Conservation (phyloP, 2,797 vertebrate genomes). For the Coilia nasus region DNA sequence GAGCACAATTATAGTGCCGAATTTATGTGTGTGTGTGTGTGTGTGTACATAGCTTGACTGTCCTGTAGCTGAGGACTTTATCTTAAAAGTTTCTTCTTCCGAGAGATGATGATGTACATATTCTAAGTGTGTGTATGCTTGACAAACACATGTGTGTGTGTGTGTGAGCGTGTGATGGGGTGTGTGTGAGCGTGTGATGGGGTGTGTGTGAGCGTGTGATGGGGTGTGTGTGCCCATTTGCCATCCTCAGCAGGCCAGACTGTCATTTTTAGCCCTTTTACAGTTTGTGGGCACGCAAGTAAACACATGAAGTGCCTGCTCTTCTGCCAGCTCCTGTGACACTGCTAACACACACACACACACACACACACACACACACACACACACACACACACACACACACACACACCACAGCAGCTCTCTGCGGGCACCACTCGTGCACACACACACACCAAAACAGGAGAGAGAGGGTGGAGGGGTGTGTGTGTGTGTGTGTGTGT, state of each 20-base stretch:
- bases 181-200: background rate
- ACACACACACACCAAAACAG: background rate
- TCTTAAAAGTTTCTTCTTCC: too few species aligned
- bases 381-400: background rate
- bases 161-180: background rate
- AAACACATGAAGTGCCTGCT: constrained; percentile 38
- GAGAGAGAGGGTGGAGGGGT: too few species aligned
- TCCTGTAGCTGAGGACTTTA: too few species aligned
- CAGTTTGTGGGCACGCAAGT: constrained; percentile 50
- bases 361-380: background rate
- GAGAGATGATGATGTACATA: background rate
- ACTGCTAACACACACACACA: background rate
- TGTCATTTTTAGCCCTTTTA: constrained; percentile 61
- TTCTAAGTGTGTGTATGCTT: background rate
- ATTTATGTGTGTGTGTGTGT: constrained; percentile 37
- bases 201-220: background rate
- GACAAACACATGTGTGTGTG: too few species aligned
- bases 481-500: too few species aligned
- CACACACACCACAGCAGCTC: background rate
- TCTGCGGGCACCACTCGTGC: too few species aligned
- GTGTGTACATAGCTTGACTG: too few species aligned
- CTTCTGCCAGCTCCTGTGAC: background rate
- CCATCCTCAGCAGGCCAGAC: constrained; percentile 54
- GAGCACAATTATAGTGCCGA: background rate
- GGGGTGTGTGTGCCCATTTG: background rate